These are phyloP conservation scores for Mystacornis crossleyi DNA, from an alignment of 2,113 vertebrate species.

Conservation along the genomic window DNA sequence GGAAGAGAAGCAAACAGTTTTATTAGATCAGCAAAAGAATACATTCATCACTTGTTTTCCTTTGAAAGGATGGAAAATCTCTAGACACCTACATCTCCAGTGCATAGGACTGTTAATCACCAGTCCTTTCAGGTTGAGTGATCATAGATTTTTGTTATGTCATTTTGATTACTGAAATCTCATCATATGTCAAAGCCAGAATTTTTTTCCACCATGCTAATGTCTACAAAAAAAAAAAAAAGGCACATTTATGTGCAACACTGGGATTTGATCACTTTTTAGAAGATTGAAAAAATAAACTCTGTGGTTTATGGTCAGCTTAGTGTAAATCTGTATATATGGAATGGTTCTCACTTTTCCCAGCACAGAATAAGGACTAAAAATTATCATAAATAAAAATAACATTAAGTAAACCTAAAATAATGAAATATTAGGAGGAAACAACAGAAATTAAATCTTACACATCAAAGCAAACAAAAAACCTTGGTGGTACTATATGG, in stretches of 20 bases:
- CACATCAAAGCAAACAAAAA: background rate
- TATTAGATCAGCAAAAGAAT: slow-evolving; percentile 1
- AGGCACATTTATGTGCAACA: background rate
- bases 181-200: background rate
- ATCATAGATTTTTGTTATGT: background rate
- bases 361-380: background rate
- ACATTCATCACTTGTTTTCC: background rate
- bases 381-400: background rate
- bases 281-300: background rate
- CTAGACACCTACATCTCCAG: background rate
- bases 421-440: background rate
- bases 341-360: background rate
- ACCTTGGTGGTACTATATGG: background rate
- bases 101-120: background rate
- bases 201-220: background rate
- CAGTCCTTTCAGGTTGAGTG: background rate
- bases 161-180: background rate
- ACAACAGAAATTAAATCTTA: background rate
- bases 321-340: background rate
- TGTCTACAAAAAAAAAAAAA: background rate
- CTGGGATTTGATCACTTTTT: background rate
- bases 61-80: background rate
- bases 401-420: background rate
- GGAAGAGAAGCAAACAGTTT: slow-evolving; percentile 46
- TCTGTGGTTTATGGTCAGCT: background rate